Percentiles rank a stretch among this genome's conserved stretches.
These are phyloP conservation scores for Phataginus tricuspis DNA, from an alignment of 2,797 vertebrate species.

Conservation along the genomic window DNA sequence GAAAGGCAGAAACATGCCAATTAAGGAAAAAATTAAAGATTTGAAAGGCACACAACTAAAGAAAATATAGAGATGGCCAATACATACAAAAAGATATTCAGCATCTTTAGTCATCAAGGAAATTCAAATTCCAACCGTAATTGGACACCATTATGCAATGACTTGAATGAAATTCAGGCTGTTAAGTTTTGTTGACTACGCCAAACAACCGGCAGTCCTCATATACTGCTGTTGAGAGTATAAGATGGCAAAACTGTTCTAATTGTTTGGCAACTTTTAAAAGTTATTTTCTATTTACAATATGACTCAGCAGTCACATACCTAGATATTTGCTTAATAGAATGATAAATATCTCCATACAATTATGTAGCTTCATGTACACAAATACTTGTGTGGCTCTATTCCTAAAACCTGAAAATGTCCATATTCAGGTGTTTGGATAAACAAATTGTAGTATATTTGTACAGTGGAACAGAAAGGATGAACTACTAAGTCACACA, in stretches of 20 bases:
- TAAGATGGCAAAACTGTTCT: not conserved
- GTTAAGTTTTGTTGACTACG: not conserved
- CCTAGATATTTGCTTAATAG: not conserved
- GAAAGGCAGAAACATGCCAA: not conserved
- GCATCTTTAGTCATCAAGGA: not conserved
- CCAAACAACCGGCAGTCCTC: not conserved
- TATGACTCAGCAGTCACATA: not conserved
- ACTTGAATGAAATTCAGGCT: not conserved
- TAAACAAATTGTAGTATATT: not conserved
- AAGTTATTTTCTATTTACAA: not conserved
- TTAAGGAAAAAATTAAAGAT: not conserved
- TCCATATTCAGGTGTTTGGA: not conserved
- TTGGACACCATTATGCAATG: too few relatives aligned
- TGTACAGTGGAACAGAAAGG: not conserved
- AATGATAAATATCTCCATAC: not conserved
- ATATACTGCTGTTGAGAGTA: not conserved
- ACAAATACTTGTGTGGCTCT: not conserved
- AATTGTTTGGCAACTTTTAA: not conserved
- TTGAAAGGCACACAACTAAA: not conserved
- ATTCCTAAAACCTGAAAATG: not conserved
- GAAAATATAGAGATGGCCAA: not conserved
- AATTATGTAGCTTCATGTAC: not conserved
- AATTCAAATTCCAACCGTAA: not conserved
- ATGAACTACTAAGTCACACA: not conserved
- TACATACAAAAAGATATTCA: not conserved